Percentiles rank a stretch among this genome's conserved stretches.
Evolutionary conservation across 2,113 vertebrate species (phyloP).

Genomic region (Stegostoma tigrinum): DNA sequence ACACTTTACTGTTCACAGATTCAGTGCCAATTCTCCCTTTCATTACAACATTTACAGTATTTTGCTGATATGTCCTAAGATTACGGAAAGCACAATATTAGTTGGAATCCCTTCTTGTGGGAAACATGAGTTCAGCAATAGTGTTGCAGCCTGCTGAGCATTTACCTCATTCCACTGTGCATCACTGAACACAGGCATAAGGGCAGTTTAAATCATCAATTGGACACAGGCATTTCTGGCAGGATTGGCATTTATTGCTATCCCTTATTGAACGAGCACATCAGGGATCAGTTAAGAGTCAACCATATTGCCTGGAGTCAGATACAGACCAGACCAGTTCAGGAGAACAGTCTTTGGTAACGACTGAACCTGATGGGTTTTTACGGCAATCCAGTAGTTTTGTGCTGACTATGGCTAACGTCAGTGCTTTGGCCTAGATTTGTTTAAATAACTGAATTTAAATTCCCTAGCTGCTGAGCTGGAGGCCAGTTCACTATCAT

Average conservation of each 20-base stretch:
- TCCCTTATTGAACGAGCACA: background rate
- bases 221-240: background rate
- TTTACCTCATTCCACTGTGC: background rate
- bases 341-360: background rate
- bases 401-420: background rate
- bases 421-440: too few relatives aligned
- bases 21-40: background rate
- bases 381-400: background rate
- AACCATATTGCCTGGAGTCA: background rate
- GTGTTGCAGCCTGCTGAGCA: background rate
- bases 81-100: background rate
- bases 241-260: background rate
- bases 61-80: background rate
- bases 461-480: background rate
- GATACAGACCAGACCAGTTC: background rate
- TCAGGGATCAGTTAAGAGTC: background rate
- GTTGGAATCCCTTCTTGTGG: background rate
- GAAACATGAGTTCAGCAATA: background rate
- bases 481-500: background rate
- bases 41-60: background rate
- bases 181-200: background rate
- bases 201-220: too few relatives aligned
- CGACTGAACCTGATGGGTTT: background rate
- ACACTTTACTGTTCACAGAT: background rate
- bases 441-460: background rate